Conservation (phyloP, 2,797 vertebrate species). For the Myotis findleyi region DNA sequence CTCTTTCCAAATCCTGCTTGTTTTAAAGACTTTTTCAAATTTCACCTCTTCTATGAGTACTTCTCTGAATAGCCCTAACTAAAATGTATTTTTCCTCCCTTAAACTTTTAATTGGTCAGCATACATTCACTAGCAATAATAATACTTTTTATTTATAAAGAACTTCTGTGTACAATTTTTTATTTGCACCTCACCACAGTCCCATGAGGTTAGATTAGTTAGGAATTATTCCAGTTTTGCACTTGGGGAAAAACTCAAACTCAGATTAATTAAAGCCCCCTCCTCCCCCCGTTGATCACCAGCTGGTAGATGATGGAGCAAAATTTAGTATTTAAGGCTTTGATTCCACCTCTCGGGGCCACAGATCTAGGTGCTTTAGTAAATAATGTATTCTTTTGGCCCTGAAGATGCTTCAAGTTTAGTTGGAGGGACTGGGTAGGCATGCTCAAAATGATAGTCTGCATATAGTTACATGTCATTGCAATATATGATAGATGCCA, state of each 20-base stretch:
- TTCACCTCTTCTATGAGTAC: conserved; percentile 4
- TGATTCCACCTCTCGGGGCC: background rate
- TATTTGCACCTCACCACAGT: background rate
- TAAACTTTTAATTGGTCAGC: conserved; percentile 35
- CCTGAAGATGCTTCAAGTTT: background rate
- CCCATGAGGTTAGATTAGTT: background rate
- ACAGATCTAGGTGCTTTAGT: conserved; percentile 28
- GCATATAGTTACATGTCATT: background rate
- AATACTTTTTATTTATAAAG: conserved; percentile 32
- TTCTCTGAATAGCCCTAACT: background rate
- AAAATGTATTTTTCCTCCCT: conserved; percentile 44
- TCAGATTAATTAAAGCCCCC: conserved; percentile 6
- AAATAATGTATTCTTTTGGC: conserved; percentile 16
- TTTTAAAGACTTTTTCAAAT: conserved; percentile 14
- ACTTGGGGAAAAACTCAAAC: background rate
- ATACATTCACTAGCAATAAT: conserved; percentile 18
- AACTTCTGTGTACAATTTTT: background rate
- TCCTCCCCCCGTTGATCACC: background rate
- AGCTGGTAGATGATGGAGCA: background rate
- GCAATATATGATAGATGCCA: background rate
- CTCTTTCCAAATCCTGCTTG: background rate
- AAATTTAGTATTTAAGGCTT: conserved; percentile 36
- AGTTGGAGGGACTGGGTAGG: background rate
- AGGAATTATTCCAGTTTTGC: conserved; percentile 3
- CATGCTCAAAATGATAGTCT: conserved; percentile 15